Conservation (phyloP, 2,888 invertebrate genomes). For the Epistrophe eligans region DNA sequence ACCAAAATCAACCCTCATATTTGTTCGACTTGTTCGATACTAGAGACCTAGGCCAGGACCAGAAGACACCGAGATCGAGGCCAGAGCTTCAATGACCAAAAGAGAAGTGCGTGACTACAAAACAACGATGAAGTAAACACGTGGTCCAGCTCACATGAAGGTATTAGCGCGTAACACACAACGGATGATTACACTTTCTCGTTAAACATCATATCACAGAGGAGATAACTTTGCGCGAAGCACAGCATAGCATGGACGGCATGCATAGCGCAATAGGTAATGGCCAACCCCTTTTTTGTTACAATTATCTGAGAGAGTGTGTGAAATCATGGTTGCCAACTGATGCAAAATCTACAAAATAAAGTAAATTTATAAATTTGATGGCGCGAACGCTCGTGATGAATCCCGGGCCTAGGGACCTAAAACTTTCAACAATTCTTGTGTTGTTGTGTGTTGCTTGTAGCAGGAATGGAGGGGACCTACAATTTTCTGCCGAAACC, state of each 20-base stretch:
- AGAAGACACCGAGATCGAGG: neutral
- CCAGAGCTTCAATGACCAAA: slow-evolving; percentile 66
- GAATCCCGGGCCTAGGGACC: too few species aligned
- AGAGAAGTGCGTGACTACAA: slow-evolving; percentile 67
- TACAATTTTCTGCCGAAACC: too few species aligned
- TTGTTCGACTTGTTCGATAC: neutral
- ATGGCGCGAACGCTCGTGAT: too few species aligned
- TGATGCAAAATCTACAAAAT: too few species aligned
- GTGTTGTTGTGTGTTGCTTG: too few species aligned
- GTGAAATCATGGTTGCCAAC: neutral
- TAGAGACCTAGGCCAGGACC: neutral
- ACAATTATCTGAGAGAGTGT: neutral
- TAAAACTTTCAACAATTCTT: too few species aligned
- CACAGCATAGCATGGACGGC: neutral
- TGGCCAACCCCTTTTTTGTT: slow-evolving; percentile 72
- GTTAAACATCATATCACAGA: slow-evolving; percentile 30
- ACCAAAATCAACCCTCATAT: slow-evolving; percentile 20
- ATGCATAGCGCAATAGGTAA: neutral
- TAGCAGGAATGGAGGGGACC: too few species aligned
- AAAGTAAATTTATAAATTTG: too few species aligned
- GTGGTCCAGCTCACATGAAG: slow-evolving; percentile 84
- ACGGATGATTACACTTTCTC: slow-evolving; percentile 82
- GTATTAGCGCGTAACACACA: slow-evolving; percentile 83
- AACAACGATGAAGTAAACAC: slow-evolving; percentile 78
- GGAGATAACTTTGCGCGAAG: slow-evolving; percentile 44